phyloP scores from a whole-genome alignment of 2,888 invertebrate species.

The Pseudanteris insignis region DNA sequence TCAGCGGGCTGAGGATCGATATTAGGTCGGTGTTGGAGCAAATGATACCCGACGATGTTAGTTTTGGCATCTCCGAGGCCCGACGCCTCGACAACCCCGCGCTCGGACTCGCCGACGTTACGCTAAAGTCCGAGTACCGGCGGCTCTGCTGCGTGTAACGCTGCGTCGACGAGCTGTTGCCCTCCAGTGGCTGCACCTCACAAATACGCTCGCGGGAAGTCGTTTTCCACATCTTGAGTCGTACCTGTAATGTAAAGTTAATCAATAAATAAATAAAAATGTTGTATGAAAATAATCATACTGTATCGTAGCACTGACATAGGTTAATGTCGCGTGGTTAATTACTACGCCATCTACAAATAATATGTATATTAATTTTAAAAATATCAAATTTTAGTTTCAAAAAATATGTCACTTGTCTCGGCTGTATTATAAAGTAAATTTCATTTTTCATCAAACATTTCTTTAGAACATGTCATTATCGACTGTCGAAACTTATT shows the following conservation, averaged over 20 bases:
- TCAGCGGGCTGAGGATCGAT: conserved; percentile 80
- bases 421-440: no score
- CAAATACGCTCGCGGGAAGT: conserved; percentile 77
- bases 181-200: conserved; percentile 83
- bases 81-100: conserved; percentile 66
- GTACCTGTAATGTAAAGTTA: conserved; percentile 66
- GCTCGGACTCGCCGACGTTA: conserved; percentile 36
- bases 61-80: conserved; percentile 77
- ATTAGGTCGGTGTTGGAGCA: conserved; percentile 85
- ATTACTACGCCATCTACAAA: not conserved
- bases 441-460: no score
- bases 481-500: no score
- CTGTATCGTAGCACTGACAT: not conserved
- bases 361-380: not conserved
- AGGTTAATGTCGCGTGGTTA: not conserved
- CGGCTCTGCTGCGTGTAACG: conserved; percentile 66
- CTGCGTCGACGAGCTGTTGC: conserved; percentile 68
- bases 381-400: no score
- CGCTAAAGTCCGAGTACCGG: conserved; percentile 79
- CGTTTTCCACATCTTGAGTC: conserved; percentile 86
- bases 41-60: conserved; percentile 73
- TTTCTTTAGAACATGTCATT: no score
- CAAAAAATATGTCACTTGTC: no score
- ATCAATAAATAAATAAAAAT: not conserved
- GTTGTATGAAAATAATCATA: no score